phyloP scores from a whole-genome alignment of 2,797 vertebrate species.

The Oreortyx pictus region DNA sequence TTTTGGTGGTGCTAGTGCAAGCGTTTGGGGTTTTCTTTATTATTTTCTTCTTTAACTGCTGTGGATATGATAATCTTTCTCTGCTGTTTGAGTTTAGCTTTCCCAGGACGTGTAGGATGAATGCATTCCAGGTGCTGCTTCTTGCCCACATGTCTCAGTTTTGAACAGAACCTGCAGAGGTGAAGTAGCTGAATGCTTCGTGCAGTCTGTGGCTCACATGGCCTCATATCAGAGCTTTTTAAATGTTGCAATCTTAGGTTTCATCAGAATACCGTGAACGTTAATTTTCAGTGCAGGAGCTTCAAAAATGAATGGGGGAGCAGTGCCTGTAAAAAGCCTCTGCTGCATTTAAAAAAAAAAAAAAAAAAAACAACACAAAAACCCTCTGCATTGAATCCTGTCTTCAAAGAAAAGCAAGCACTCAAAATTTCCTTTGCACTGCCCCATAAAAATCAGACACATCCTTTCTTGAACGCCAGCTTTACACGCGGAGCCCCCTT shows the following conservation, averaged over 20 bases:
- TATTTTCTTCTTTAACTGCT: neutral
- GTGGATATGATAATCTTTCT: neutral
- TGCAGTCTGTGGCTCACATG: neutral
- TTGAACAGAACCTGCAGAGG: neutral
- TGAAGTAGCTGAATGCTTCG: neutral
- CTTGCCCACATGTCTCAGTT: neutral
- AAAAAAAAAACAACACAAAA: no score
- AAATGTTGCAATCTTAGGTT: neutral
- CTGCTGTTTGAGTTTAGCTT: neutral
- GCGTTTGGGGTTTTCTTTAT: neutral
- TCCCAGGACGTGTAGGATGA: accelerated
- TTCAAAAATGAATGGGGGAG: accelerated
- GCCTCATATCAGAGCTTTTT: neutral
- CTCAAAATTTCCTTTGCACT: neutral
- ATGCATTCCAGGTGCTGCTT: neutral
- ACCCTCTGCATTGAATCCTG: neutral
- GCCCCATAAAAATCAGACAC: neutral
- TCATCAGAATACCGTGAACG: neutral
- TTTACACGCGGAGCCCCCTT: neutral
- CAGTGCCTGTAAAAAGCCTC: neutral
- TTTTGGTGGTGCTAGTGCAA: neutral
- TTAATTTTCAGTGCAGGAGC: neutral
- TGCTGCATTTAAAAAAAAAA: neutral
- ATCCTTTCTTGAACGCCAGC: neutral
- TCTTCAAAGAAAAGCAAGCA: neutral